Base-by-base conservation (phyloP, 2,113 vertebrate genomes). In the Campylorhamphus procurvoides region DNA sequence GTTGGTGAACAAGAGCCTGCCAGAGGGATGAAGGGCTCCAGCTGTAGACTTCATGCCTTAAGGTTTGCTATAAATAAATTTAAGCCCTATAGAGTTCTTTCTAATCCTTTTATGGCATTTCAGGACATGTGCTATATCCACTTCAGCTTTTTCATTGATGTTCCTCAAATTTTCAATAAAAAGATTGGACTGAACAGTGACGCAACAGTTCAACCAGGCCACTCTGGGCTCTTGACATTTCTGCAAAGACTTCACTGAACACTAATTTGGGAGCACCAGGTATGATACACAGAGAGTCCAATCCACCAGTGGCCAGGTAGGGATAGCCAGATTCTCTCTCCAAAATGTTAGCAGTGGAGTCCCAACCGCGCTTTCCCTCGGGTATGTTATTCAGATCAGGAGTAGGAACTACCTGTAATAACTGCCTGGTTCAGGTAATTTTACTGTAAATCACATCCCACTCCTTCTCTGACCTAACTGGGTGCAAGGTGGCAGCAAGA, bases 351-450 rank as follows among this genome's bases (percentile, higher is more conserved):
- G 12, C 46, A 40, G 27, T 14, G 37, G 11, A 12, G 5, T 58
- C 18, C 29, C 24, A 74, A 0, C n/a, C 50, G 39, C 1, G 1
- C 18, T n/a, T 50, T 71, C 13, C 39, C n/a, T 77, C 33, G 31
- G 24, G 20, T 35, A 4, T 46, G 35, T 52, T n/a, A 66, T 55
- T 35, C 55, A 42, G 50, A 73, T 29, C n/a, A 77, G 55, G 39
- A 62, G 25, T 14, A 77, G 47, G 33, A 86, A 39, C 14, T 64
- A 75, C 28, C 14, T 42, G 15, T 12, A 89, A 39, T 39, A 86
- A 71, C 35, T 71, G 25, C 46, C 25, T 47, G 29, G 7, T 75
- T 87, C 47, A 63, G 52, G 44, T 80, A 23, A 77, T 92, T 87
- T 72, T 44, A 31, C 56, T 75, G 49, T 28, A 78, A 62, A 89